These are phyloP conservation scores for Acrossocheilus fasciatus DNA, from an alignment of 2,797 vertebrate species.

Conservation along the genomic window DNA sequence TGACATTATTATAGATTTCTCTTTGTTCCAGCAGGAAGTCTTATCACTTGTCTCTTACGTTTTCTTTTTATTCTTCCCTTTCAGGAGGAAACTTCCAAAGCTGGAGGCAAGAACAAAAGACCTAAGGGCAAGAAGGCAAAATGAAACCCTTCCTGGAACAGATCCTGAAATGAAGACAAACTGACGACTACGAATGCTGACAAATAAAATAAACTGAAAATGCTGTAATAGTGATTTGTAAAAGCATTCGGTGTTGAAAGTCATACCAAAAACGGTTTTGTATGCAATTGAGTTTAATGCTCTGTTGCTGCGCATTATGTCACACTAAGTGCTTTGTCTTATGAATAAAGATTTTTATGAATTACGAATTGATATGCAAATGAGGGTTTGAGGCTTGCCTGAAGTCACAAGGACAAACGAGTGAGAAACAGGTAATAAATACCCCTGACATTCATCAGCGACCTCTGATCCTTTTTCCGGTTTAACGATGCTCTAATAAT, in stretches of 20 bases:
- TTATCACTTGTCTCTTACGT: neutral
- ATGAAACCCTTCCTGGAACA: conserved; percentile 52
- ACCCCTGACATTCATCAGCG: neutral
- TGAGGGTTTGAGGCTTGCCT: conserved; percentile 33
- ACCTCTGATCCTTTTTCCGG: conserved; percentile 6
- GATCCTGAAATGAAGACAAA: neutral
- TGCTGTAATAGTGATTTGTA: too few species aligned
- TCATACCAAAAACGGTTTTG: neutral
- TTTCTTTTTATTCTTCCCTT: conserved; percentile 14
- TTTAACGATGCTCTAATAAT: conserved; percentile 24
- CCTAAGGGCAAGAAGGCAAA: conserved; percentile 79
- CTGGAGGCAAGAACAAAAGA: conserved; percentile 74
- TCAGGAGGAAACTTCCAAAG: conserved; percentile 77
- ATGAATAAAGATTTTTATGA: conserved; percentile 53
- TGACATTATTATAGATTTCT: neutral
- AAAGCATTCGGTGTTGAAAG: neutral
- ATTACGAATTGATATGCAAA: conserved; percentile 50
- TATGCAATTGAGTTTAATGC: neutral
- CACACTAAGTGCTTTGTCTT: conserved; percentile 32
- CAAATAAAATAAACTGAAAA: neutral
- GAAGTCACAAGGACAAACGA: conserved; percentile 11
- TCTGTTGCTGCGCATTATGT: neutral
- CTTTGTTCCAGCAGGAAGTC: conserved; percentile 36
- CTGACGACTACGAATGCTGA: neutral
- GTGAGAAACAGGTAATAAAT: neutral